Evolutionary conservation across 2,888 invertebrate species (phyloP).

Genomic region (Chaitophorus viminalis): DNA sequence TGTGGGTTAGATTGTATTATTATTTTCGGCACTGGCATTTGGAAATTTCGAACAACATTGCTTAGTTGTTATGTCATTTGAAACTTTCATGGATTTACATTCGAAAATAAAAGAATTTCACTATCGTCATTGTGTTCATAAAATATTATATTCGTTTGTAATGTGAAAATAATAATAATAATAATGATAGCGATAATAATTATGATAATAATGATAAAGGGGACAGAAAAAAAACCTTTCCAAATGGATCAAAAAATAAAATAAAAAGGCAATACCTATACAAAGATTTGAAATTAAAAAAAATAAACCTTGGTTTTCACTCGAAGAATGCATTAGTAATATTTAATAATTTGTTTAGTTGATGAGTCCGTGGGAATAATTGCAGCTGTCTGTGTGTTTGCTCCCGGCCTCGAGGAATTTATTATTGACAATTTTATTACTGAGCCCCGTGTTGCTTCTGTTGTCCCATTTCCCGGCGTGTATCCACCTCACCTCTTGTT

Average conservation of each 20-base stretch:
- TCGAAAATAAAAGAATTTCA: conserved; percentile 5
- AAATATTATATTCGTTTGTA: neutral
- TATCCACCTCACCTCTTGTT: neutral
- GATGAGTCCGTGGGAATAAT: conserved; percentile 48
- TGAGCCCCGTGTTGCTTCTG: neutral
- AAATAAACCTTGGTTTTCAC: neutral
- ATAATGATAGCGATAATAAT: neutral
- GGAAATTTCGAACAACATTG: conserved; percentile 24
- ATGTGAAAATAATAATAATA: neutral
- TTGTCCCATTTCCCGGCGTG: neutral
- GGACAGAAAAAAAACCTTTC: neutral
- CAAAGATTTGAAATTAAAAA: conserved; percentile 32
- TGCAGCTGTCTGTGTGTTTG: conserved; percentile 43
- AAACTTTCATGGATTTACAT: neutral
- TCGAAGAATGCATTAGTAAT: conserved; percentile 29
- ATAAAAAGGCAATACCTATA: neutral
- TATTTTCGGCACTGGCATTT: conserved; percentile 24
- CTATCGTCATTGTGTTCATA: neutral
- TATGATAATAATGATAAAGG: neutral
- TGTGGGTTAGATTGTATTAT: conserved; percentile 12
- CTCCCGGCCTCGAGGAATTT: conserved; percentile 13
- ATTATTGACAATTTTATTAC: conserved; percentile 37
- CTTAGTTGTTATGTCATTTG: neutral
- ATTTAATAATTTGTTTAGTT: conserved; percentile 59
- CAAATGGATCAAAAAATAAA: conserved; percentile 23